These are phyloP conservation scores for Narcine bancroftii DNA, from an alignment of 2,113 vertebrate species.

Conservation along the genomic window DNA sequence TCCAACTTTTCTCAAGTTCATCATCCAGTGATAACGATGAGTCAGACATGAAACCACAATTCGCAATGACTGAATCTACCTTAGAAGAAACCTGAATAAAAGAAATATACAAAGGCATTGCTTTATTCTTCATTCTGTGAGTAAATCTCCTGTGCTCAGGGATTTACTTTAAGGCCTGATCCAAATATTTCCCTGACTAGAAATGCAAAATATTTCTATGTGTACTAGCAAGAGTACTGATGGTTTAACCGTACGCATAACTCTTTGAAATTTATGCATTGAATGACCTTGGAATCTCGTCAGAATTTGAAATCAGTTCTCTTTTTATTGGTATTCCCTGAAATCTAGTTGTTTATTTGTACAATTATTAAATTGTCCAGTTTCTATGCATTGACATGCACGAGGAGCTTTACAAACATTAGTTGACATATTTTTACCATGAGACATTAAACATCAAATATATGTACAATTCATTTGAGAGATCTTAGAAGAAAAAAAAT, in stretches of 20 bases:
- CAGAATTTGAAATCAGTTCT: background rate
- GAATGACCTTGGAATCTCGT: background rate
- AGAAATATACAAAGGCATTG: background rate
- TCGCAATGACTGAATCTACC: background rate
- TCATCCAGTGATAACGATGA: background rate
- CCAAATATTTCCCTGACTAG: background rate
- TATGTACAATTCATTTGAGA: background rate
- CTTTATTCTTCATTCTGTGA: background rate
- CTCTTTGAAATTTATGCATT: background rate
- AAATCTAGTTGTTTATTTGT: background rate
- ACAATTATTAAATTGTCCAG: background rate
- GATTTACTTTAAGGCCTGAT: background rate
- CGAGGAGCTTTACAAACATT: background rate
- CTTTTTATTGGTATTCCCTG: background rate
- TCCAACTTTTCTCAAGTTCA: slow-evolving; percentile 22
- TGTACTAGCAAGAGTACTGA: background rate
- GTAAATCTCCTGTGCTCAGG: background rate
- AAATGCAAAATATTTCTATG: background rate
- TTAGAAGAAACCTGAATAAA: background rate
- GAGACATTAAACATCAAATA: too few relatives aligned
- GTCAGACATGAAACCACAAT: background rate
- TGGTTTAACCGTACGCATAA: background rate
- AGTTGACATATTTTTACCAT: background rate
- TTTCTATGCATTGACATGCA: background rate
- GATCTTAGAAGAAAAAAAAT: background rate